Conservation (phyloP, 2,888 invertebrate species). For the Mythimna impura region DNA sequence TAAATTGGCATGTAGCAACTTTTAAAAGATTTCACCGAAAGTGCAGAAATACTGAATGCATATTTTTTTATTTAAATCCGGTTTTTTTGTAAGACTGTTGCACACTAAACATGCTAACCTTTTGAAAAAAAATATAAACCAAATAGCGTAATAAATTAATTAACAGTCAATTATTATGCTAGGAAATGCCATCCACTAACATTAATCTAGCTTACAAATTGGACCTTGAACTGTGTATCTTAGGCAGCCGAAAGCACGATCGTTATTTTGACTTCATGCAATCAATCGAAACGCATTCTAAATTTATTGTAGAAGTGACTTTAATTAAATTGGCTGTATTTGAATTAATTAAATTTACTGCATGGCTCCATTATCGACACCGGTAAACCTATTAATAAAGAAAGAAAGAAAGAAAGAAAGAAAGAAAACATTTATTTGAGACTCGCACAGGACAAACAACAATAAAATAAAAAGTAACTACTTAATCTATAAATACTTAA, state of each 20-base stretch:
- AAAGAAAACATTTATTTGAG: too few species aligned
- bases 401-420: too few species aligned
- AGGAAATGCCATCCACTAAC: not conserved
- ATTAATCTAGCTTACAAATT: not conserved
- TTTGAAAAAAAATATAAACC: not conserved
- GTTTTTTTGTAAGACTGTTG: not conserved
- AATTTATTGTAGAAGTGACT: too few species aligned
- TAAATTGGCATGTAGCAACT: not conserved
- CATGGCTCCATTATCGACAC: not conserved
- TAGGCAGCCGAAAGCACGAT: not conserved
- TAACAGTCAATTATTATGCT: not conserved
- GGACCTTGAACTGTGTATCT: constrained; percentile 10
- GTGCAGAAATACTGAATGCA: constrained; percentile 9
- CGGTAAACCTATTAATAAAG: too few species aligned
- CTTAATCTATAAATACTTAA: too few species aligned
- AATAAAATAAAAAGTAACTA: too few species aligned
- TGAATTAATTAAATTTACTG: not conserved
- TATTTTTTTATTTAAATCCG: not conserved
- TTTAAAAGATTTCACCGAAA: constrained; percentile 11
- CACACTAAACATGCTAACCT: constrained; percentile 4
- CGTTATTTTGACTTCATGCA: not conserved
- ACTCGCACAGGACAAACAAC: too few species aligned
- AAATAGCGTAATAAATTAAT: not conserved
- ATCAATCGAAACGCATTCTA: not conserved
- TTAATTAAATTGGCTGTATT: not conserved